These are phyloP conservation scores for Pheosia gnoma DNA, from an alignment of 2,888 invertebrate species.

Conservation along the genomic window DNA sequence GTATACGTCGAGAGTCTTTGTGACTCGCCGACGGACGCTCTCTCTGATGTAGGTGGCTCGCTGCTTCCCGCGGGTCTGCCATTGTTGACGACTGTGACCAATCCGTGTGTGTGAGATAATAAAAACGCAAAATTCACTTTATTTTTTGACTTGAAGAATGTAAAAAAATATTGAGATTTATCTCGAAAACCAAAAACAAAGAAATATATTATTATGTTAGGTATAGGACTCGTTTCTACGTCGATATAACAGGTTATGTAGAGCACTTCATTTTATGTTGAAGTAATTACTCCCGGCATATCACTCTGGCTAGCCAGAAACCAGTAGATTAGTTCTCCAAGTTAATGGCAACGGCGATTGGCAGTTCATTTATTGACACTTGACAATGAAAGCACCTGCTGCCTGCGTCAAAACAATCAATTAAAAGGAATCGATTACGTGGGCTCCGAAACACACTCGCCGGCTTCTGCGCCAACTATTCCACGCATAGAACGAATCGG, in stretches of 20 bases:
- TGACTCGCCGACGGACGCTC: conserved; percentile 63
- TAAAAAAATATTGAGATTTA: conserved; percentile 11
- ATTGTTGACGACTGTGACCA: conserved; percentile 74
- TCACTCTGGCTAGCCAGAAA: neutral
- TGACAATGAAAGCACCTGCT: conserved; percentile 41
- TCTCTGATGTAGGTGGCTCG: conserved; percentile 65
- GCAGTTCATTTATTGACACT: conserved; percentile 38
- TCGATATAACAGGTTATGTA: neutral
- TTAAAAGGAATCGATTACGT: conserved; percentile 71
- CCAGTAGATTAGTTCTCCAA: conserved; percentile 3
- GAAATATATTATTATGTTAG: conserved; percentile 8
- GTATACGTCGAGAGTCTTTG: conserved; percentile 76
- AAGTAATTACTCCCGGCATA: neutral
- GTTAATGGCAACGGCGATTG: conserved; percentile 30
- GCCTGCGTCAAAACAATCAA: conserved; percentile 64
- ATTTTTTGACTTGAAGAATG: conserved; percentile 36
- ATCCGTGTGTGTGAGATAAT: conserved; percentile 70
- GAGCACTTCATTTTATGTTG: neutral
- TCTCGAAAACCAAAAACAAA: conserved; percentile 7
- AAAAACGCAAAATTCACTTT: conserved; percentile 67
- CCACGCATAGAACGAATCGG: conserved; percentile 77
- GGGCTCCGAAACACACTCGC: conserved; percentile 46
- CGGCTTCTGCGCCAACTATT: conserved; percentile 59
- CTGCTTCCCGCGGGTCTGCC: conserved; percentile 45
- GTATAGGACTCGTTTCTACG: no score